Conservation (phyloP, 2,113 vertebrate genomes). For the Maylandia zebra region DNA sequence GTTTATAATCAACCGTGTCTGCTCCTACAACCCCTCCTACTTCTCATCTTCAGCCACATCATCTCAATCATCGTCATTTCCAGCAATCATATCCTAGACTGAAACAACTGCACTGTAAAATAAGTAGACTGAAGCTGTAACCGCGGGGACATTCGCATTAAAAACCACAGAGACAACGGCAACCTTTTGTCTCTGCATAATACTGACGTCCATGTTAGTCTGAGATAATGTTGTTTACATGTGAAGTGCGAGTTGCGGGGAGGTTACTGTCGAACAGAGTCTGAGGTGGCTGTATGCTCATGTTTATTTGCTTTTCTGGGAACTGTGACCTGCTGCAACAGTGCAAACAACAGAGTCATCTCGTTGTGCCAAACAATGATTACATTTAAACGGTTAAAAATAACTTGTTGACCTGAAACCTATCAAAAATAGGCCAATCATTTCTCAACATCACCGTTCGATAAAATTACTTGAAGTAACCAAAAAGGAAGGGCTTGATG, state of each 20-base stretch:
- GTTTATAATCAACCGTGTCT: background rate
- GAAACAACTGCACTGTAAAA: background rate
- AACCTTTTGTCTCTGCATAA: background rate
- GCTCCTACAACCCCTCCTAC: background rate
- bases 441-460: rapidly evolving
- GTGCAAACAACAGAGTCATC: rapidly evolving
- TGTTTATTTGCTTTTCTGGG: background rate
- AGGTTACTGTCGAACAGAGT: background rate
- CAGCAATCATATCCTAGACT: background rate
- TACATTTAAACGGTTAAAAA: rapidly evolving
- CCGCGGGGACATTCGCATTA: background rate
- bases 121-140: background rate
- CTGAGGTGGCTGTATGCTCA: background rate
- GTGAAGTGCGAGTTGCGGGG: background rate
- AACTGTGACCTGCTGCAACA: background rate
- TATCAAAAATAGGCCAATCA: background rate
- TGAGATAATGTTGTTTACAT: background rate
- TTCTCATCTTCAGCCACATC: background rate
- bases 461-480: background rate
- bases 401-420: background rate
- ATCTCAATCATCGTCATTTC: background rate
- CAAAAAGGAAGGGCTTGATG: background rate
- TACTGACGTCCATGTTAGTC: background rate
- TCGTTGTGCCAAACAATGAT: background rate
- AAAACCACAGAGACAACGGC: background rate